These are phyloP conservation scores for Antheraea assamensis DNA, from an alignment of 2,888 invertebrate species.

Conservation along the genomic window DNA sequence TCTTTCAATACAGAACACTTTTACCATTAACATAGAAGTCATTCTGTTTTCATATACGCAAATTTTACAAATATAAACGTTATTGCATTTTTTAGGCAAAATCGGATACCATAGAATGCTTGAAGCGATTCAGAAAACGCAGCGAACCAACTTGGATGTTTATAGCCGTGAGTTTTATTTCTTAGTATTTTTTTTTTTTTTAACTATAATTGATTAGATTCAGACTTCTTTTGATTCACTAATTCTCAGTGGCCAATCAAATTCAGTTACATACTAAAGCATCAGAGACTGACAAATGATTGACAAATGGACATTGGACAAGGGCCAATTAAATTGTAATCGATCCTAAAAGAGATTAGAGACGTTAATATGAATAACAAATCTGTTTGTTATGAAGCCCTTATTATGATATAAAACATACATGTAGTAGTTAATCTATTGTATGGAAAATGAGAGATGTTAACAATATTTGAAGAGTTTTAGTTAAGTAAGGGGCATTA, in stretches of 20 bases:
- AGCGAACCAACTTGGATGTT: conserved; percentile 97
- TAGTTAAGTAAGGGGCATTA: too few species aligned
- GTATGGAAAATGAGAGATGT: too few species aligned
- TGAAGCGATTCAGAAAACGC: conserved; percentile 89
- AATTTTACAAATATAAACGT: not conserved
- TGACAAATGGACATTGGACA: not conserved
- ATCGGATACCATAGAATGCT: conserved; percentile 87
- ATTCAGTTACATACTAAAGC: not conserved
- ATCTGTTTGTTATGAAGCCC: too few species aligned
- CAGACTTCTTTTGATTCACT: not conserved
- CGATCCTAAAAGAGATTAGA: not conserved
- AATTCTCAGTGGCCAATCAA: not conserved
- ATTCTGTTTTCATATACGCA: not conserved
- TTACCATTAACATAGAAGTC: too few species aligned
- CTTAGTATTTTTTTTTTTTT: not conserved
- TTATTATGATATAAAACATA: too few species aligned
- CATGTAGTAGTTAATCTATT: too few species aligned
- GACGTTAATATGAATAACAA: too few species aligned
- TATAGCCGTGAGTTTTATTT: conserved; percentile 82
- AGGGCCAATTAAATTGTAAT: not conserved
- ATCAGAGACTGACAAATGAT: not conserved
- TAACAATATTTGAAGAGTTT: too few species aligned
- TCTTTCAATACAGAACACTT: too few species aligned
- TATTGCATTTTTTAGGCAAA: conserved; percentile 81
- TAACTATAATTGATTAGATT: not conserved